These are phyloP conservation scores for Drosophila rhopaloa DNA, from an alignment of 1,140 invertebrate genomes.

Conservation along the genomic window DNA sequence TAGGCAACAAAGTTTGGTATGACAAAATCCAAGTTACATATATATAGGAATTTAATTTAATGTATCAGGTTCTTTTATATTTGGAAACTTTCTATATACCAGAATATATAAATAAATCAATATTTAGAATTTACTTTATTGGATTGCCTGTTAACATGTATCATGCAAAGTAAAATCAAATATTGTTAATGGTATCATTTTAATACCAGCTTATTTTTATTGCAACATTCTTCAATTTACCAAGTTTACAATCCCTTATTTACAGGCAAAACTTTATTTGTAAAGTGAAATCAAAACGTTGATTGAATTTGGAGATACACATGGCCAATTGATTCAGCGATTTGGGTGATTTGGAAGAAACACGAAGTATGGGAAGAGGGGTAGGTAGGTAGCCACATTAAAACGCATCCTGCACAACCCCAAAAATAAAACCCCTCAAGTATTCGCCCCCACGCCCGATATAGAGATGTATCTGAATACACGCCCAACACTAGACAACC, in stretches of 20 bases:
- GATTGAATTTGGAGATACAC: background rate
- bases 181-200: too few species aligned
- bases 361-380: conserved; percentile 9
- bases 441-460: background rate
- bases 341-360: conserved; percentile 13
- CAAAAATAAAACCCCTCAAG: conserved; percentile 4
- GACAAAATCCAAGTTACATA: background rate
- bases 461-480: conserved; percentile 2
- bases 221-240: background rate
- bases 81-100: too few species aligned
- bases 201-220: too few species aligned
- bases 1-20: background rate
- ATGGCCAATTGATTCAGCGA: conserved; percentile 1
- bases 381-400: conserved; percentile 23
- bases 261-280: too few species aligned
- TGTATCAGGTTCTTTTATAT: background rate
- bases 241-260: background rate
- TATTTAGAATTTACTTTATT: too few species aligned
- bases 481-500: conserved; percentile 1
- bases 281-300: background rate
- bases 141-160: too few species aligned
- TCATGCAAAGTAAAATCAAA: too few species aligned
- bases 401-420: conserved; percentile 25
- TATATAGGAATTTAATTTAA: background rate
- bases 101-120: too few species aligned